These are phyloP conservation scores for Pseudoatta argentina DNA, from an alignment of 1,140 invertebrate species.

Conservation along the genomic window DNA sequence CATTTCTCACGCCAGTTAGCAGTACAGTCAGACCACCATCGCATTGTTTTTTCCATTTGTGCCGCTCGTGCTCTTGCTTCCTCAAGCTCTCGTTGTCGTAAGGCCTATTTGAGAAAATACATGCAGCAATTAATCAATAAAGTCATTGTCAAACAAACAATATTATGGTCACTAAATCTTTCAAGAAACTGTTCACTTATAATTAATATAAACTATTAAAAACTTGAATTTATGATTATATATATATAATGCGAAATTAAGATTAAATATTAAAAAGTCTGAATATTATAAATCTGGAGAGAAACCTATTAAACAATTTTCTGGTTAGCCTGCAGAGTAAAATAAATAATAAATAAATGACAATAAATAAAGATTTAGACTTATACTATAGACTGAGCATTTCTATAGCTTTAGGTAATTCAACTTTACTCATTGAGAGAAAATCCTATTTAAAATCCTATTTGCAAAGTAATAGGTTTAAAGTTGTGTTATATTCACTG, in stretches of 20 bases:
- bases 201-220: not conserved
- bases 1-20: conserved; percentile 98
- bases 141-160: not conserved
- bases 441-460: not conserved
- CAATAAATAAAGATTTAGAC: not conserved
- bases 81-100: conserved; percentile 93
- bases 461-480: not conserved
- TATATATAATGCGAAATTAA: too few relatives aligned
- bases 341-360: not conserved
- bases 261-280: not conserved
- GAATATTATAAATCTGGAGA: too few relatives aligned
- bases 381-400: too few relatives aligned
- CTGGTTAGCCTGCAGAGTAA: not conserved
- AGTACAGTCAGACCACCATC: conserved; percentile 98
- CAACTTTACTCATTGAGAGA: not conserved
- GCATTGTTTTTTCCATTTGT: conserved; percentile 99
- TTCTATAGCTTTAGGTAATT: too few relatives aligned
- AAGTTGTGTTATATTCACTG: not conserved
- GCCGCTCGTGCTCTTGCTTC: conserved; percentile 95
- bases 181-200: not conserved
- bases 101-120: conserved; percentile 84
- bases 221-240: too few relatives aligned
- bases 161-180: not conserved
- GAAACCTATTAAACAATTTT: not conserved
- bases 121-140: not conserved